phyloP scores from a whole-genome alignment of 2,888 invertebrate species.

The Polylopha cassiicola region DNA sequence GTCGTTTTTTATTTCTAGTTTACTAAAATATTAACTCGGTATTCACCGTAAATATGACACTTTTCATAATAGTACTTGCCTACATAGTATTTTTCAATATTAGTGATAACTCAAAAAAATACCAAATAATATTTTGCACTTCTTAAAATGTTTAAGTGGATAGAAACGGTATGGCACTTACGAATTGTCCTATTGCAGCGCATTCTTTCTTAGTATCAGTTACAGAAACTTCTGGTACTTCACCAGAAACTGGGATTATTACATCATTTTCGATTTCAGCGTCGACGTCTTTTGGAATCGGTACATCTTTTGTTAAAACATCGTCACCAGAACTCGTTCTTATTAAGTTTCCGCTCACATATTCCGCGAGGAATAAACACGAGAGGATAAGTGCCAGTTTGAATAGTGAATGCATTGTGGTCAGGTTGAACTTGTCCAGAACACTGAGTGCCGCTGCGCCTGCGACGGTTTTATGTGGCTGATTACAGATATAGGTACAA shows the following conservation, averaged over 20 bases:
- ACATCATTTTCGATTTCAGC: background rate
- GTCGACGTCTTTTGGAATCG: conserved; percentile 2
- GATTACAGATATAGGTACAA: conserved; percentile 25
- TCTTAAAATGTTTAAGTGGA: background rate
- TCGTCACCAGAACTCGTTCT: conserved; percentile 29
- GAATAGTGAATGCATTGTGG: conserved; percentile 10
- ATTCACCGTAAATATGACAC: too few relatives aligned
- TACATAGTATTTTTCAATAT: too few relatives aligned
- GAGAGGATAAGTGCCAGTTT: conserved; percentile 22
- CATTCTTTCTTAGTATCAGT: conserved; percentile 32
- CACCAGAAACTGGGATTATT: conserved; percentile 2
- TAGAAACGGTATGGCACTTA: conserved; percentile 39
- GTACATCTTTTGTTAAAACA: conserved; percentile 25
- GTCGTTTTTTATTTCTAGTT: background rate
- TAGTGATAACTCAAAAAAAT: too few relatives aligned
- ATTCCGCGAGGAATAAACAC: conserved; percentile 30
- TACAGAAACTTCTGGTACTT: conserved; percentile 24
- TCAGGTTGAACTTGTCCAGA: too few relatives aligned
- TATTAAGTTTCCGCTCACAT: conserved; percentile 38
- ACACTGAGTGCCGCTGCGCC: background rate
- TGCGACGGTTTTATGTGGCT: conserved; percentile 9
- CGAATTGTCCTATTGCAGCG: conserved; percentile 50
- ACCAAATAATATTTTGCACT: background rate
- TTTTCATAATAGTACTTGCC: too few relatives aligned
- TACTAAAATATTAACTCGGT: too few relatives aligned